A percentile compares a stretch with the other conserved stretches of the same genome.
These are phyloP conservation scores for Liolophura sinensis DNA, from an alignment of 1,140 invertebrate species.

Conservation along the genomic window DNA sequence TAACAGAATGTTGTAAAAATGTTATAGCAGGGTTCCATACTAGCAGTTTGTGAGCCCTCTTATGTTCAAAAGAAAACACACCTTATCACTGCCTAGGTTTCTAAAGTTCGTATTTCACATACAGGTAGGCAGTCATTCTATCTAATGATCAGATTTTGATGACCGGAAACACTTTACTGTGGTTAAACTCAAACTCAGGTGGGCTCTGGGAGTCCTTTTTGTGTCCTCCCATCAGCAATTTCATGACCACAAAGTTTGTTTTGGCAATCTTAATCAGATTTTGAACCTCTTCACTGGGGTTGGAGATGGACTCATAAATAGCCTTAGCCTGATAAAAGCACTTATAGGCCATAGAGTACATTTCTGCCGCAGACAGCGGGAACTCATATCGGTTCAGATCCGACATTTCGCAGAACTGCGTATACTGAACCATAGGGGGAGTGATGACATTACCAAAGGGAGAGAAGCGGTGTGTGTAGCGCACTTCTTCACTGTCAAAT, in stretches of 20 bases:
- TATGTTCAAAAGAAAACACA: no score
- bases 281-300: conserved; percentile 78
- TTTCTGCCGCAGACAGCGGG: conserved; percentile 53
- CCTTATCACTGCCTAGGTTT: no score
- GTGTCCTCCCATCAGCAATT: conserved; percentile 86
- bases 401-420: conserved; percentile 75
- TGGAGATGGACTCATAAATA: conserved; percentile 77
- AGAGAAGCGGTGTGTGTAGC: conserved; percentile 91
- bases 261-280: conserved; percentile 86
- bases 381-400: conserved; percentile 61
- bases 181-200: conserved; percentile 88
- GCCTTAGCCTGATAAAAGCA: conserved; percentile 89
- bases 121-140: no score
- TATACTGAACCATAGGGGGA: conserved; percentile 86
- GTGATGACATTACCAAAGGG: conserved; percentile 85
- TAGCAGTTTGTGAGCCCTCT: no score
- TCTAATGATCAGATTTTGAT: conserved; percentile 64
- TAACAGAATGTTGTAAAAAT: no score
- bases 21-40: no score
- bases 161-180: conserved; percentile 87
- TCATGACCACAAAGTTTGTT: conserved; percentile 93
- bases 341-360: conserved; percentile 83
- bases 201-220: conserved; percentile 81
- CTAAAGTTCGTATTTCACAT: no score
- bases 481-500: conserved; percentile 91